phyloP scores from a whole-genome alignment of 2,797 vertebrate species.

The Microctenopoma lineatum region DNA sequence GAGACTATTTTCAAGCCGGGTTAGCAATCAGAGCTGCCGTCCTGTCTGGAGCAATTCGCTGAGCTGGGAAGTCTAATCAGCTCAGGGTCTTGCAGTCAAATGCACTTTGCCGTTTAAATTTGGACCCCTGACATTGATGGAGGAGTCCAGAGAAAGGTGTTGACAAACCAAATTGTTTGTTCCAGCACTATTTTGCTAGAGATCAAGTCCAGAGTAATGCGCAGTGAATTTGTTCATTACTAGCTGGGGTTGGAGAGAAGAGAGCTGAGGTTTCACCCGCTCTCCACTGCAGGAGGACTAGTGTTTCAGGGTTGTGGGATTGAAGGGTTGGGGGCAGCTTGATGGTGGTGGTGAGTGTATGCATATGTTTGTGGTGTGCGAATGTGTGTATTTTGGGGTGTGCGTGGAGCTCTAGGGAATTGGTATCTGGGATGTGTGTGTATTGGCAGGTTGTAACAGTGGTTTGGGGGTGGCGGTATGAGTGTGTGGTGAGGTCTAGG shows the following conservation, averaged over 20 bases:
- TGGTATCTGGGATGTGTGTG: slow-evolving; percentile 38
- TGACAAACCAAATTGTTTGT: slow-evolving; percentile 99
- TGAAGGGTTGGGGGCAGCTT: slow-evolving; percentile 25
- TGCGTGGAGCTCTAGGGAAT: slow-evolving; percentile 21
- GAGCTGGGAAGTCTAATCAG: slow-evolving; percentile 99
- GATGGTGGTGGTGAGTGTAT: slow-evolving; percentile 46
- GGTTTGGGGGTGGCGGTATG: slow-evolving; percentile 16
- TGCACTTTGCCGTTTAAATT: slow-evolving; percentile 99
- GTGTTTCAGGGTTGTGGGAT: slow-evolving; percentile 44
- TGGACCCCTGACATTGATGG: slow-evolving; percentile 99
- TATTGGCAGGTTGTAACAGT: slow-evolving; percentile 57
- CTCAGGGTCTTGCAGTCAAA: slow-evolving; percentile 99
- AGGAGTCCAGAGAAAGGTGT: slow-evolving; percentile 99
- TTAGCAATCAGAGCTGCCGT: slow-evolving; percentile 99
- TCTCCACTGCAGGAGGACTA: slow-evolving; percentile 53
- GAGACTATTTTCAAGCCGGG: slow-evolving; percentile 99
- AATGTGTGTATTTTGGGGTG: slow-evolving; percentile 13
- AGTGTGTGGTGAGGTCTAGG: slow-evolving; percentile 11
- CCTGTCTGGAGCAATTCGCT: slow-evolving; percentile 99
- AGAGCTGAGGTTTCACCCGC: slow-evolving; percentile 61
- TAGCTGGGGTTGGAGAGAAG: slow-evolving; percentile 66
- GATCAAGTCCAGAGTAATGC: slow-evolving; percentile 99
- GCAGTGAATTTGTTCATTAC: slow-evolving; percentile 99
- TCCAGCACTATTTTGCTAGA: slow-evolving; percentile 99
- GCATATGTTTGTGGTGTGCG: slow-evolving; percentile 46